Conservation (phyloP, 1,140 invertebrate species). For the Diabrotica virgifera region DNA sequence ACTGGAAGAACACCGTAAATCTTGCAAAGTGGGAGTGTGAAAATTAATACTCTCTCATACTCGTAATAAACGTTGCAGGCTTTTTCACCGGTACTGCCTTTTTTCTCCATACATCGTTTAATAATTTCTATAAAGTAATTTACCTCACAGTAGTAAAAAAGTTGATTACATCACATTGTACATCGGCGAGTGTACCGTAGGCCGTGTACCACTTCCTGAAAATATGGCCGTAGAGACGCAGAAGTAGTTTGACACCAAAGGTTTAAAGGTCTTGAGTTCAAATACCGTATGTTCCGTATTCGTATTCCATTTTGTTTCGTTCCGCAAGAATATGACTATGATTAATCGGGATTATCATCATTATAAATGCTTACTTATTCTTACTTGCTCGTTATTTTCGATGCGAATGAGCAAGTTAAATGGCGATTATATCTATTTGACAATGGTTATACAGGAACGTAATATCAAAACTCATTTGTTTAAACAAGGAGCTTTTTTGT, state of each 20-base stretch:
- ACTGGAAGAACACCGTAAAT: background rate
- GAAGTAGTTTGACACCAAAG: constrained; percentile 34
- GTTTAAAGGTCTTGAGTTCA: constrained; percentile 43
- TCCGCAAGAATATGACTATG: constrained; percentile 29
- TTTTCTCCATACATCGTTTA: constrained; percentile 3
- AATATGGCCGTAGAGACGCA: background rate
- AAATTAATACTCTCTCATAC: constrained; percentile 3
- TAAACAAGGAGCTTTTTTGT: too few relatives aligned
- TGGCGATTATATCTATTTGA: background rate
- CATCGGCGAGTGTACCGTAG: background rate
- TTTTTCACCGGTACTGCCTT: background rate
- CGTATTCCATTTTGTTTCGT: constrained; percentile 9
- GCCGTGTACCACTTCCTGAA: constrained; percentile 1
- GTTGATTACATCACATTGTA: constrained; percentile 2
- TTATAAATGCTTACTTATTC: constrained; percentile 18
- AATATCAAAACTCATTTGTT: too few relatives aligned
- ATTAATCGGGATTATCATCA: constrained; percentile 41
- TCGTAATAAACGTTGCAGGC: background rate
- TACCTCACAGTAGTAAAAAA: constrained; percentile 2
- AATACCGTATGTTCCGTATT: constrained; percentile 39
- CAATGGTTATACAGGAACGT: background rate
- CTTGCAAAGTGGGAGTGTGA: background rate
- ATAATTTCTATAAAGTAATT: constrained; percentile 3
- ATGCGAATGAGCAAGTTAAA: background rate
- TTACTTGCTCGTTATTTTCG: constrained; percentile 2